Percentiles rank a stretch among this genome's conserved stretches.
Conservation (phyloP, 2,888 invertebrate species). For the Zeuzera pyrina region DNA sequence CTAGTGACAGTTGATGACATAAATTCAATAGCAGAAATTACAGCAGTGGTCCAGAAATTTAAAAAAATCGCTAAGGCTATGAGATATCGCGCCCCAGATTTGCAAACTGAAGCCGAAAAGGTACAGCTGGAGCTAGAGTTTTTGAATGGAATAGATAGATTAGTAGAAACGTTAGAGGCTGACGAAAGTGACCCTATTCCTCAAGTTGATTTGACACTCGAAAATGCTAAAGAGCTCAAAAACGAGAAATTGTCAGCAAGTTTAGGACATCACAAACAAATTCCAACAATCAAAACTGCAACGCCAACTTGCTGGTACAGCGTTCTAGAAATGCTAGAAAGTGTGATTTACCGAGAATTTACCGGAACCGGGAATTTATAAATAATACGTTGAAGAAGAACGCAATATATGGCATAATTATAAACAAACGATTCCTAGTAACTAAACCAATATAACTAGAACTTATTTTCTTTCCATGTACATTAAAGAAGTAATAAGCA, state of each 20-base stretch:
- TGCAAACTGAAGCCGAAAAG: conserved; percentile 1
- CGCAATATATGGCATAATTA: conserved; percentile 3
- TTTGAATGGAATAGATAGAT: no score
- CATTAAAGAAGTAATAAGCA: conserved; percentile 1
- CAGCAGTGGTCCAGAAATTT: conserved; percentile 3
- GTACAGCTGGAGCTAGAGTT: neutral
- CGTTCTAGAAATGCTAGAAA: conserved; percentile 2
- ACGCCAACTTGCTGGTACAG: neutral
- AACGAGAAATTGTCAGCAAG: conserved; percentile 4
- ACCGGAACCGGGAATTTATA: neutral
- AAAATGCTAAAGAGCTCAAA: conserved; percentile 4
- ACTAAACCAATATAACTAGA: conserved; percentile 3
- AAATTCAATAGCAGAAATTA: conserved; percentile 1
- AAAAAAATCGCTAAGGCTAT: conserved; percentile 5
- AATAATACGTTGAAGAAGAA: neutral
- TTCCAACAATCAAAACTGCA: conserved; percentile 2
- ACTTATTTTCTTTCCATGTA: conserved; percentile 1
- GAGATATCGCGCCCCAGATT: conserved; percentile 1
- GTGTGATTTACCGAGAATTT: neutral
- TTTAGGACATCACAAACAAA: neutral
- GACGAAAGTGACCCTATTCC: no score
- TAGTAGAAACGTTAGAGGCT: neutral
- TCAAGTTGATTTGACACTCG: no score
- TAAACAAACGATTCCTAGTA: conserved; percentile 4
- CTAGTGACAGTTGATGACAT: conserved; percentile 7